phyloP scores from a whole-genome alignment of 2,888 invertebrate genomes.

The Slavum lentiscoides region DNA sequence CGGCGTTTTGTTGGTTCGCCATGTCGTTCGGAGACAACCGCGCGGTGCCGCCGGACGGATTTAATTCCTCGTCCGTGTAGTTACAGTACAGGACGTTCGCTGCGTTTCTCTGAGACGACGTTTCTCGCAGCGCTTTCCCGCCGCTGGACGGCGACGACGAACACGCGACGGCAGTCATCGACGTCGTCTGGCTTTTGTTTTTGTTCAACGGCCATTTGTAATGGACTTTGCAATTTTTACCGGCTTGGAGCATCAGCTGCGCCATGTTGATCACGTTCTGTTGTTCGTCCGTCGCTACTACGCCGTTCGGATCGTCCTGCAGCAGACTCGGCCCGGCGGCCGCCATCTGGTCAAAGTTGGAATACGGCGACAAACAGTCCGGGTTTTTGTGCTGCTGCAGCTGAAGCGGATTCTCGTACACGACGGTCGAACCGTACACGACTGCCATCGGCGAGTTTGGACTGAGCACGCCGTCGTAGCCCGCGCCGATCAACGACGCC shows the following conservation, averaged over 20 bases:
- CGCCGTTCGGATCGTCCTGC: conserved; percentile 19
- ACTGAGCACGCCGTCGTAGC: conserved; percentile 22
- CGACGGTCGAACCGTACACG: conserved; percentile 1
- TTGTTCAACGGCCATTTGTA: conserved; percentile 49
- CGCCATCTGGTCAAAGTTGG: conserved; percentile 12
- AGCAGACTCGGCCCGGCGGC: conserved; percentile 14
- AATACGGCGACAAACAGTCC: conserved; percentile 33
- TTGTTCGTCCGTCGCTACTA: conserved; percentile 12
- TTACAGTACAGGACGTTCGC: conserved; percentile 5
- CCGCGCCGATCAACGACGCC: neutral
- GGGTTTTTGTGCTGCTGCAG: conserved; percentile 18
- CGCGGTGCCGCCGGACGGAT: neutral
- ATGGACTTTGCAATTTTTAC: conserved; percentile 47
- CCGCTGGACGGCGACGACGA: neutral
- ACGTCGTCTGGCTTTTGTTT: conserved; percentile 23
- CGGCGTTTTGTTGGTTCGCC: neutral
- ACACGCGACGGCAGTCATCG: too few species aligned
- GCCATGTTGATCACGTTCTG: conserved; percentile 17
- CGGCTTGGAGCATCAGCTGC: conserved; percentile 26
- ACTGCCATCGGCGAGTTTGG: conserved; percentile 16
- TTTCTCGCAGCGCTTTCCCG: conserved; percentile 10
- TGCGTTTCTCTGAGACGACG: conserved; percentile 12
- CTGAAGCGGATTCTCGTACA: conserved; percentile 26
- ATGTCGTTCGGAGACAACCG: conserved; percentile 18
- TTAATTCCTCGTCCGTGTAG: conserved; percentile 8